These are phyloP conservation scores for Chaetodon trifasciatus DNA, from an alignment of 2,797 vertebrate genomes.

Conservation along the genomic window DNA sequence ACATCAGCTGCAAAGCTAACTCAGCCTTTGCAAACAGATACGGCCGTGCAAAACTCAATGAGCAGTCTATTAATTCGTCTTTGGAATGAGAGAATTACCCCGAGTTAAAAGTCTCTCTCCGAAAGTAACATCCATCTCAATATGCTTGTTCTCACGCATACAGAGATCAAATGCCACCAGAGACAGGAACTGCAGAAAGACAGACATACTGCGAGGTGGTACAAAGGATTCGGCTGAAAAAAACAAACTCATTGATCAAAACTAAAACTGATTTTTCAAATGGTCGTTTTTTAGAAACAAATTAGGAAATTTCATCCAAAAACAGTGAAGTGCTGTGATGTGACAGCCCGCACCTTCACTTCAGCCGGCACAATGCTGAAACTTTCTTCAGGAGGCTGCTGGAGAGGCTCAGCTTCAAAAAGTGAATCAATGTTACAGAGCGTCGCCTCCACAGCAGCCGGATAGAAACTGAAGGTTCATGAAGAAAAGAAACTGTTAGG, in stretches of 20 bases:
- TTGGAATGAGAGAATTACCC: slow-evolving; percentile 60
- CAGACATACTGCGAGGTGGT: not conserved
- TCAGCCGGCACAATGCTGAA: slow-evolving; percentile 23
- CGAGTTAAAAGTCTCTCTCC: slow-evolving; percentile 22
- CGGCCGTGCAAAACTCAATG: slow-evolving; percentile 42
- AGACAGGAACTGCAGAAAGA: slow-evolving; percentile 15
- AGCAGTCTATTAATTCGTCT: slow-evolving; percentile 52
- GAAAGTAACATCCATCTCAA: slow-evolving; percentile 7
- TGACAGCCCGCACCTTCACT: slow-evolving; percentile 15
- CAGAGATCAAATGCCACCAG: slow-evolving; percentile 14
- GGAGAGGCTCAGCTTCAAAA: slow-evolving; percentile 32
- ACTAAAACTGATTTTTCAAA: slow-evolving; percentile 1
- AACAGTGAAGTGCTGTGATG: slow-evolving; percentile 16
- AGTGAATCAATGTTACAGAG: slow-evolving; percentile 8
- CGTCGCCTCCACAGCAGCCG: slow-evolving; percentile 21
- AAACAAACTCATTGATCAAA: slow-evolving; percentile 9
- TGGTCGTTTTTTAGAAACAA: not conserved
- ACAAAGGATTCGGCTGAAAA: not conserved
- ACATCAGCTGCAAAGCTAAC: slow-evolving; percentile 55
- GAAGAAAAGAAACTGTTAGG: slow-evolving; percentile 14
- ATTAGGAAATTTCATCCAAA: slow-evolving; percentile 4
- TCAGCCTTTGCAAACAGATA: slow-evolving; percentile 48
- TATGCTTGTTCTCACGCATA: slow-evolving; percentile 25
- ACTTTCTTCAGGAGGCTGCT: slow-evolving; percentile 30
- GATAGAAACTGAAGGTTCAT: slow-evolving; percentile 1